Base-by-base conservation (phyloP, 1,140 invertebrate genomes). In the Acromyrmex echinatior region DNA sequence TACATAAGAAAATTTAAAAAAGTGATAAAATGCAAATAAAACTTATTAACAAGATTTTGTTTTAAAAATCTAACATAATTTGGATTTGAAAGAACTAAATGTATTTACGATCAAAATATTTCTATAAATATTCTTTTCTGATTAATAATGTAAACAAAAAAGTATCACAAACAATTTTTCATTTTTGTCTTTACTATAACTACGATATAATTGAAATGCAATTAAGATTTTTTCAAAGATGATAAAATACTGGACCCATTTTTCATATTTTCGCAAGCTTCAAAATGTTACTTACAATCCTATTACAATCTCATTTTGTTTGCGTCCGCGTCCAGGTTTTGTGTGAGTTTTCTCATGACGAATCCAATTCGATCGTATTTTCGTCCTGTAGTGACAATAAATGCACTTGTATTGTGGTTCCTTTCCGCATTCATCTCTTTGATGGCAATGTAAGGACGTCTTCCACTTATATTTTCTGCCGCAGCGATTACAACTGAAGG, bases 401-500 rank as follows among this genome's bases (percentile, higher is more conserved):
- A 70, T 25, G 45, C 96, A 96, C 35, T 82, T 74, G 65, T 94
- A 93, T 28, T 95, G 94, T 0, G 94, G 95, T 39, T 88, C 91
- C 79, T 93, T 91, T 12, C 94, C 94, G 73, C 96, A 96, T 71
- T 96, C 96, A 70, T 95, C 96, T 5, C 93, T 93, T 81, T 95
- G 91, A 86, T 96, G 96, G 10, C 95, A 93, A 21, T 94, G 91
- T 68, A 96, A 90, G 3, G 96, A 96, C 31, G 95, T 94, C 81
- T 94, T 91, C 91, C 95, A 95, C 71, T 94, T 95, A 90, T 96
- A 96, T 39, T 93, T 92, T 84, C 96, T 95, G 56, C 95, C 95
- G 82, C 96, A 96, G 6, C 62, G 92, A 0, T 86, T 78, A 74
- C 95, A 95, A 71, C 82, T 87, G 76, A 80, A 80, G 25, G 85